Evolutionary conservation across 2,113 vertebrate species (phyloP).

Genomic region (Pristiophorus japonicus): DNA sequence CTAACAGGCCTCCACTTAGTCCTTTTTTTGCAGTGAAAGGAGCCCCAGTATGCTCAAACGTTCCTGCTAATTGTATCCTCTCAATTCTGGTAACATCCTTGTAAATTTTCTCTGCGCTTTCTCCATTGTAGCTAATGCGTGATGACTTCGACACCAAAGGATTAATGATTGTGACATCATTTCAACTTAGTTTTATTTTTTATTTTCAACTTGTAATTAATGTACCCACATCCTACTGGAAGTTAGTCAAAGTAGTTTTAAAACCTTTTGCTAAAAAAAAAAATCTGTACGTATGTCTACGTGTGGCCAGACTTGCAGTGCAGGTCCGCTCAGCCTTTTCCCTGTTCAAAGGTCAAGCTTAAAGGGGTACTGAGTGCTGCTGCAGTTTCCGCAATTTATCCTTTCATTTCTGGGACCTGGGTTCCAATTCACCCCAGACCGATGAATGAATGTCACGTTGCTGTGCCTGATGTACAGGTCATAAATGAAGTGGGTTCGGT

Average conservation of each 20-base stretch:
- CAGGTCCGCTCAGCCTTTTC: neutral
- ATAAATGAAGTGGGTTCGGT: too few species aligned
- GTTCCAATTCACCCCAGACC: neutral
- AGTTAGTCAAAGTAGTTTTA: too few species aligned
- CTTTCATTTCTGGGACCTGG: neutral
- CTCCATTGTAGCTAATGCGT: neutral
- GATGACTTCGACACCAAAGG: neutral
- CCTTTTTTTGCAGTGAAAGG: neutral
- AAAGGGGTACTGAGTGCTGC: neutral
- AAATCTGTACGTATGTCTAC: too few species aligned
- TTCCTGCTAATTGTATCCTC: neutral
- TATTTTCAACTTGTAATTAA: neutral
- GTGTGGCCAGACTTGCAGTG: neutral
- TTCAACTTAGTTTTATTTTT: neutral
- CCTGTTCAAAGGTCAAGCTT: neutral
- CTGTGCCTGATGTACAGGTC: neutral
- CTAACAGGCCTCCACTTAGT: neutral
- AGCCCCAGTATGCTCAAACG: neutral
- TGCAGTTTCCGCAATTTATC: neutral
- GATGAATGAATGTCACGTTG: neutral
- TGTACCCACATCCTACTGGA: neutral
- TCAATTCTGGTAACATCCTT: neutral
- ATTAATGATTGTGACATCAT: neutral
- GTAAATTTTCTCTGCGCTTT: neutral
- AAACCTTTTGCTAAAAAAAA: neutral